Evolutionary conservation across 2,888 invertebrate genomes (phyloP), one percentile per base, ranked within the genome.

Genomic region (Actias luna): DNA sequence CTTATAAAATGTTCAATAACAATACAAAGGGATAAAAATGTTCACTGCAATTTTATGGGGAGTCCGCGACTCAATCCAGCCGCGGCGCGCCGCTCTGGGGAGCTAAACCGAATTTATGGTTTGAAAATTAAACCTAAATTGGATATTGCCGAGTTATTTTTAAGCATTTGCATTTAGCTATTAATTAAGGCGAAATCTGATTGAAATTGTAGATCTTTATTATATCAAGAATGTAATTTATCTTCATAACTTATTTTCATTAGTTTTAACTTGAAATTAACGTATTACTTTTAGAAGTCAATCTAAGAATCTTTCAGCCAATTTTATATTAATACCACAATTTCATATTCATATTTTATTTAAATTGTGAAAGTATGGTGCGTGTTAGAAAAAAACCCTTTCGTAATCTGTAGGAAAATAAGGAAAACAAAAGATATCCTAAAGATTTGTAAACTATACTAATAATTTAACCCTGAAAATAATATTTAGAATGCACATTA

Each of bases 111-210:
- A 91, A 89, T 91, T 92, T 89, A 87, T 87, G 88, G 81, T 88
- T 85, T 81, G 84, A 87, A 92, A 91, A 91, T 91, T 90, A 88
- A 89, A 89, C 85, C 87, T 85, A 91, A 90, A 92, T 90, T 89
- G 89, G 85, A 88, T 88, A 84, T 87, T 78, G 74, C 81, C 70
- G 78, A 77, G 88, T 80, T 88, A 88, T 88, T 88, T 87, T 88
- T 85, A 81, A 85, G 71, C 74, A 85, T 88, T 88, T 84, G 78
- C 83, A 86, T 89, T 87, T 80, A 78, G 77, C 75, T 72, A 82
- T 83, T 62, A 62, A 61, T 22, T 18, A 39, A 31, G 22, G n/a
- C 33, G 29, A 1, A 57, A 29, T 46, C 59, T 42, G 36, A 58
- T 58, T 62, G 42, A 58, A 58, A 29, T 42, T 61, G 55, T 57